Evolutionary conservation across 2,797 vertebrate genomes (phyloP).

Genomic region (Sebastiscus tertius): DNA sequence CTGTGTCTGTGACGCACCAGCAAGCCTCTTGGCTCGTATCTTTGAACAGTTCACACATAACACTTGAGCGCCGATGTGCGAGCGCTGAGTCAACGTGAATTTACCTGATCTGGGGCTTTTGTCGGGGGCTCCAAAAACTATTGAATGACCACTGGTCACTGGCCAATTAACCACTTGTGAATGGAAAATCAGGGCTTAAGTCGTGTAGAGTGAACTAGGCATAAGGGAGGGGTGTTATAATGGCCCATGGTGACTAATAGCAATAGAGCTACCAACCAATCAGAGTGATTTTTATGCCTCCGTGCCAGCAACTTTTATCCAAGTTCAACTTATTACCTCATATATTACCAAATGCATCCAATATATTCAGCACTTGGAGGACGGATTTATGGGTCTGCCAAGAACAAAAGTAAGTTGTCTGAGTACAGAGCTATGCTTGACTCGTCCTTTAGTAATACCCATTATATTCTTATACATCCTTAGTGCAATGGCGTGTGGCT

Average conservation of each 20-base stretch:
- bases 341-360: not conserved
- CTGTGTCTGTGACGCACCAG: not conserved
- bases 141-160: not conserved
- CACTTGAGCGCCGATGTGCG: not conserved
- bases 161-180: not conserved
- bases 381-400: not conserved
- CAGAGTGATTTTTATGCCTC: not conserved
- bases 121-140: not conserved
- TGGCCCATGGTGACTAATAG: not conserved
- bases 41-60: not conserved
- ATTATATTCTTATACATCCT: not conserved
- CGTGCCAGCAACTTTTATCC: not conserved
- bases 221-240: not conserved
- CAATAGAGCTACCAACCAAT: not conserved
- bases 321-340: not conserved
- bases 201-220: not conserved
- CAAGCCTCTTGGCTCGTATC: not conserved
- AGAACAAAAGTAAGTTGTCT: not conserved
- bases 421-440: not conserved
- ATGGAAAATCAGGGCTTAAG: not conserved
- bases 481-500: not conserved
- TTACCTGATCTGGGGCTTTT: not conserved
- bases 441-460: not conserved
- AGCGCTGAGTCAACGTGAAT: not conserved
- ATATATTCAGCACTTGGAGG: not conserved